Evolutionary conservation across 2,888 invertebrate species (phyloP).

Genomic region (Trilocha varians): DNA sequence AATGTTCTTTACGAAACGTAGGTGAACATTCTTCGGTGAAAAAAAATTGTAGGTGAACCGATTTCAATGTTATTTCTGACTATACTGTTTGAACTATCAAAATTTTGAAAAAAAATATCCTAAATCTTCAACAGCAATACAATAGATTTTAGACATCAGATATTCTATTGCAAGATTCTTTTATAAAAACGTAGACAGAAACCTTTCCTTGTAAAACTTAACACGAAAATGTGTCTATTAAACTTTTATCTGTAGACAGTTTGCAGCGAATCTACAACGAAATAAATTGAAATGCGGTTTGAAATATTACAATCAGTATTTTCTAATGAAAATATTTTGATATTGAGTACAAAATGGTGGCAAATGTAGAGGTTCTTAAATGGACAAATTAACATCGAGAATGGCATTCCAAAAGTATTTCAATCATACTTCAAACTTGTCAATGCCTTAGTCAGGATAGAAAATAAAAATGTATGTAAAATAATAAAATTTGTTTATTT

Average conservation of each 20-base stretch:
- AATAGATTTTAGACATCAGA: no score
- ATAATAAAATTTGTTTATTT: slow-evolving; percentile 17
- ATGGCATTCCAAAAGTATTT: slow-evolving; percentile 64
- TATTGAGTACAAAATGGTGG: neutral
- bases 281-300: slow-evolving; percentile 12
- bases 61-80: no score
- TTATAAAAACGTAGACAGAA: no score
- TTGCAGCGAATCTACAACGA: neutral
- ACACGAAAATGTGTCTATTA: no score
- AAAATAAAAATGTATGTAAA: slow-evolving; percentile 8
- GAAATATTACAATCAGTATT: neutral
- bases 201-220: no score
- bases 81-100: no score
- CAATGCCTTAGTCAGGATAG: slow-evolving; percentile 27
- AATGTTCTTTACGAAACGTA: slow-evolving; percentile 64
- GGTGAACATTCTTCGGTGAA: slow-evolving; percentile 59
- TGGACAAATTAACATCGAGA: slow-evolving; percentile 7
- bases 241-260: no score
- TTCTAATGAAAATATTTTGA: slow-evolving; percentile 6
- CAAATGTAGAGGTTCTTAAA: neutral
- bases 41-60: slow-evolving; percentile 17
- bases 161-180: no score
- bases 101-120: no score
- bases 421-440: slow-evolving; percentile 54
- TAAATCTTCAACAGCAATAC: no score